Percentiles rank a stretch among this genome's conserved stretches.
Evolutionary conservation across 2,888 invertebrate genomes (phyloP).

Genomic region (Melinaea marsaeus): DNA sequence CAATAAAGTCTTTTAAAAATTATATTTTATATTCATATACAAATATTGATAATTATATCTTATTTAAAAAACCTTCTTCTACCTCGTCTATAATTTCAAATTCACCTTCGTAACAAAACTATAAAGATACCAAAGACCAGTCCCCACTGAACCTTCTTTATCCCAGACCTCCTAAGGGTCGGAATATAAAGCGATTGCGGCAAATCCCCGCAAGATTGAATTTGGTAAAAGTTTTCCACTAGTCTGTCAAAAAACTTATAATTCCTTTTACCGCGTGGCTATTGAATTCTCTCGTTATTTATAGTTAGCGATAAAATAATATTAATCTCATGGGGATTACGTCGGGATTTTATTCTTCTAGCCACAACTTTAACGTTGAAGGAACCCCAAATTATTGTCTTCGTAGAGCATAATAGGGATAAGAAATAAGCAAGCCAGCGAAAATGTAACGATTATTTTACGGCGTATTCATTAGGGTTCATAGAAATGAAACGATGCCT

Average conservation of each 20-base stretch:
- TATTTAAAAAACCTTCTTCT: background rate
- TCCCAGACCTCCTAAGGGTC: constrained; percentile 36
- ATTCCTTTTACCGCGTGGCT: constrained; percentile 59
- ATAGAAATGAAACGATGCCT: constrained; percentile 9
- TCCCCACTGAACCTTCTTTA: constrained; percentile 31
- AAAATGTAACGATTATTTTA: constrained; percentile 45
- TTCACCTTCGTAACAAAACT: constrained; percentile 26
- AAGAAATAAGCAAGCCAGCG: constrained; percentile 36
- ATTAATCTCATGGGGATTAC: constrained; percentile 75
- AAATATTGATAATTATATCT: constrained; percentile 10
- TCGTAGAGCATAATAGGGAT: constrained; percentile 54
- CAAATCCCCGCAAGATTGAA: constrained; percentile 73
- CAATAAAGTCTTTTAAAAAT: constrained; percentile 60
- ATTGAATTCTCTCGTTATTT: constrained; percentile 76
- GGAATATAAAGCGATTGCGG: constrained; percentile 52
- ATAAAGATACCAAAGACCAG: constrained; percentile 27
- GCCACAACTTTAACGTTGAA: constrained; percentile 62
- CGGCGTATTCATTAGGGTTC: constrained; percentile 30
- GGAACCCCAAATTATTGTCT: constrained; percentile 58
- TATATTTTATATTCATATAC: constrained; percentile 43
- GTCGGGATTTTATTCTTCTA: constrained; percentile 71
- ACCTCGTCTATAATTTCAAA: constrained; percentile 10
- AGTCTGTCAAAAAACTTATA: constrained; percentile 74
- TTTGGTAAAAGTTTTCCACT: constrained; percentile 62
- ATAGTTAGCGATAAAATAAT: constrained; percentile 77